Percentiles rank a stretch among this genome's conserved stretches.
Evolutionary conservation across 2,797 vertebrate genomes (phyloP).

Genomic region (Iguana delicatissima): DNA sequence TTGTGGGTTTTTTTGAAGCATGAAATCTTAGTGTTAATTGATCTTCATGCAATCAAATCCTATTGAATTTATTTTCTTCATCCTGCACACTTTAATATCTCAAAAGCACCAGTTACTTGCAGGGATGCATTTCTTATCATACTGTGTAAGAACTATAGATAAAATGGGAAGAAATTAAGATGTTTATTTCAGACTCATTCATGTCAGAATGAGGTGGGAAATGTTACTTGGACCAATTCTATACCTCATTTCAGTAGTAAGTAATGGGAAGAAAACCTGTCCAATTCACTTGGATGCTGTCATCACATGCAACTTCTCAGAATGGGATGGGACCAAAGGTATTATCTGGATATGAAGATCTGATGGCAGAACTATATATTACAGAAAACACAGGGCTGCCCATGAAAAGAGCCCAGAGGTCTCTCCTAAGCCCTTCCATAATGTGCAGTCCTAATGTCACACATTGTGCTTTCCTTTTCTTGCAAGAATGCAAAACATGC

Average conservation of each 20-base stretch:
- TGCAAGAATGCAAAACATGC: not conserved
- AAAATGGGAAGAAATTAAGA: not conserved
- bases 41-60: constrained; percentile 11
- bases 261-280: not conserved
- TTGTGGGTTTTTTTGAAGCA: not conserved
- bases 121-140: not conserved
- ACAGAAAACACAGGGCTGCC: not conserved
- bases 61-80: constrained; percentile 35
- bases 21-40: constrained; percentile 24
- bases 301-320: not conserved
- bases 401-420: not conserved
- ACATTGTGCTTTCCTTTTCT: not conserved
- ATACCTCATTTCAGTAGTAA: not conserved
- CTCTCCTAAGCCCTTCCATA: not conserved
- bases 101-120: not conserved
- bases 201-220: not conserved
- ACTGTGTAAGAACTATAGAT: not conserved
- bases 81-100: not conserved
- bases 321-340: not conserved
- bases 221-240: not conserved
- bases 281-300: not conserved
- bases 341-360: not conserved
- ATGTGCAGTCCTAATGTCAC: not conserved
- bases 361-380: not conserved
- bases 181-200: not conserved